These are phyloP conservation scores for Cybosia mesomella DNA, from an alignment of 2,888 invertebrate genomes.

Conservation along the genomic window DNA sequence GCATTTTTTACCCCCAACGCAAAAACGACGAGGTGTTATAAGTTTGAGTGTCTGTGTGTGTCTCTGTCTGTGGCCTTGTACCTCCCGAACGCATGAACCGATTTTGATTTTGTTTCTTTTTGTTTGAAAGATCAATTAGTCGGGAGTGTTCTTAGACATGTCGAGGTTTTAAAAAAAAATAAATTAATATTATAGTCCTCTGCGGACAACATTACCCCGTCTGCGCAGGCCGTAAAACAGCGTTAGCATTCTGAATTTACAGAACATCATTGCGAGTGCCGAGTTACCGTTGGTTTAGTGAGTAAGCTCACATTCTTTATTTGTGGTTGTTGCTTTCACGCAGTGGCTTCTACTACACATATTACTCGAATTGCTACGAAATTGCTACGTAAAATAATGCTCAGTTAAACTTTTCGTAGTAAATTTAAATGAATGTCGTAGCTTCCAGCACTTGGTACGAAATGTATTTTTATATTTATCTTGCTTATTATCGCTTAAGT, in stretches of 20 bases:
- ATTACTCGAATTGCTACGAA: not conserved
- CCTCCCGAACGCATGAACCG: too few relatives aligned
- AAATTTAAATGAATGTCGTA: slow-evolving; percentile 34
- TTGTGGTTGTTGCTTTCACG: not conserved
- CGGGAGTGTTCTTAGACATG: too few relatives aligned
- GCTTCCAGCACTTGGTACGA: slow-evolving; percentile 15
- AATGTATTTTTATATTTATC: not conserved
- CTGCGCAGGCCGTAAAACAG: not conserved
- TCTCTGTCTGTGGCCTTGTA: too few relatives aligned
- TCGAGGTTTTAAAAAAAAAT: too few relatives aligned
- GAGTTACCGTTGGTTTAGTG: slow-evolving; percentile 5
- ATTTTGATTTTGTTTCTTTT: too few relatives aligned
- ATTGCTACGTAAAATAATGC: slow-evolving; percentile 29
- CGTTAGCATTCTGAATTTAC: not conserved
- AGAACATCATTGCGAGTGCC: not conserved
- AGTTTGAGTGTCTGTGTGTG: too few relatives aligned
- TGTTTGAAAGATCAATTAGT: too few relatives aligned
- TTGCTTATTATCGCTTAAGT: not conserved
- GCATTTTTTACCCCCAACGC: too few relatives aligned
- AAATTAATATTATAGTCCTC: not conserved
- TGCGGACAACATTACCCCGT: not conserved
- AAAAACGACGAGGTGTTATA: too few relatives aligned
- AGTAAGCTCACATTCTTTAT: slow-evolving; percentile 1
- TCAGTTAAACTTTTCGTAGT: slow-evolving; percentile 24
- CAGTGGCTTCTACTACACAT: not conserved